Evolutionary conservation across 2,797 vertebrate species (phyloP).

Genomic region (Pipistrellus nathusii): DNA sequence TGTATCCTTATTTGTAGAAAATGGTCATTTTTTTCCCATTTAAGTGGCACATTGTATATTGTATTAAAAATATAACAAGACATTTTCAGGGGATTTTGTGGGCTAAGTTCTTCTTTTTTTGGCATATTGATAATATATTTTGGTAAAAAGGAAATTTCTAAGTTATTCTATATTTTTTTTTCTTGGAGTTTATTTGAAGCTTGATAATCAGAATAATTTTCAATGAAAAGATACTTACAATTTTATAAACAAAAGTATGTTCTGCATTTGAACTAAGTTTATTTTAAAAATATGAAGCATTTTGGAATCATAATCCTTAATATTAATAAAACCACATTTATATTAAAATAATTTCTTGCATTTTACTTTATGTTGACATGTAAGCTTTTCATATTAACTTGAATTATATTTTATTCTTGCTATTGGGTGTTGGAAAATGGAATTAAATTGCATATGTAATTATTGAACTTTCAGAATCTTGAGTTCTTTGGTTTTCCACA

Average conservation of each 20-base stretch:
- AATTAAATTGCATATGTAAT: neutral
- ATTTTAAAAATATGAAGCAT: slow-evolving; percentile 29
- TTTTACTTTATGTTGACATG: slow-evolving; percentile 49
- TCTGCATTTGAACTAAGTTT: slow-evolving; percentile 48
- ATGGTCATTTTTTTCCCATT: neutral
- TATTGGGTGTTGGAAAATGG: slow-evolving; percentile 20
- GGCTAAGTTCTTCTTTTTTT: slow-evolving; percentile 40
- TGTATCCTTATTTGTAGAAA: slow-evolving; percentile 43
- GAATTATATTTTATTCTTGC: slow-evolving; percentile 54
- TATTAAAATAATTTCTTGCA: slow-evolving; percentile 25
- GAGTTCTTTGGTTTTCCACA: slow-evolving; percentile 32
- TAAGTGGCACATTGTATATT: neutral
- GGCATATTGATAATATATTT: slow-evolving; percentile 20
- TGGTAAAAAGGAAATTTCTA: slow-evolving; percentile 45
- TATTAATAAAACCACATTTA: slow-evolving; percentile 46
- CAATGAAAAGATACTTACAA: slow-evolving; percentile 36
- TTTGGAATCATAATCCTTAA: slow-evolving; percentile 32
- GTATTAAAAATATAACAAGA: slow-evolving; percentile 25
- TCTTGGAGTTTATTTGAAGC: slow-evolving; percentile 16
- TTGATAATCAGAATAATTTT: slow-evolving; percentile 61
- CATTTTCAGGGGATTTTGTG: slow-evolving; percentile 25
- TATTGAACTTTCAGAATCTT: neutral
- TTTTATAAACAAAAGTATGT: slow-evolving; percentile 35
- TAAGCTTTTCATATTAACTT: slow-evolving; percentile 38
- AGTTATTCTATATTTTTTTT: slow-evolving; percentile 21